A percentile compares a stretch with the other conserved stretches of the same genome.
Conservation (phyloP, 2,888 invertebrate genomes). For the Zygaena filipendulae region DNA sequence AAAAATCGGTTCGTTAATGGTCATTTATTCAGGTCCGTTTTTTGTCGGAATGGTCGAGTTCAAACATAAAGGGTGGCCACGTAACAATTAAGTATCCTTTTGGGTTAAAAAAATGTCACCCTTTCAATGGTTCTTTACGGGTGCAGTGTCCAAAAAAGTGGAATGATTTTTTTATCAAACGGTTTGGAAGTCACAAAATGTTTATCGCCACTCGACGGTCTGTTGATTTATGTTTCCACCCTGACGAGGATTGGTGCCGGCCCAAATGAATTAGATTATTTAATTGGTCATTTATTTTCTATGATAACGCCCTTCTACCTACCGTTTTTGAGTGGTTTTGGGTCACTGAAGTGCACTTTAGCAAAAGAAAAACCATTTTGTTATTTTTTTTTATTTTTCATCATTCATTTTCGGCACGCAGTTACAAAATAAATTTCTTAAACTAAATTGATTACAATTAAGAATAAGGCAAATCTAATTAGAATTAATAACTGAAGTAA, state of each 20-base stretch:
- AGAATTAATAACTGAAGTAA: too few relatives aligned
- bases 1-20: conserved; percentile 39
- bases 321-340: conserved; percentile 34
- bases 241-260: conserved; percentile 35
- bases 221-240: conserved; percentile 66
- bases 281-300: conserved; percentile 65
- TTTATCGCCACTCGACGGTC: conserved; percentile 62
- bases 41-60: conserved; percentile 44
- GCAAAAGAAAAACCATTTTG: too few relatives aligned
- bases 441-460: conserved; percentile 5
- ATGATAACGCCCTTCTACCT: conserved; percentile 52
- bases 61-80: conserved; percentile 52
- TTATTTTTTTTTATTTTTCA: too few relatives aligned
- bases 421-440: too few relatives aligned
- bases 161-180: conserved; percentile 59
- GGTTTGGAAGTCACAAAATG: conserved; percentile 64
- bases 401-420: too few relatives aligned
- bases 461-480: conserved; percentile 9
- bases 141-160: conserved; percentile 52
- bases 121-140: conserved; percentile 42
- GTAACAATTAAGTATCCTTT: conserved; percentile 59
- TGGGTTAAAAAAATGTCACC: conserved; percentile 62
- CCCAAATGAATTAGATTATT: conserved; percentile 62
- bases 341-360: conserved; percentile 37
- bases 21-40: conserved; percentile 56